Evolutionary conservation across 92 coral and sea anemone genomes (phyloP), one percentile per base, ranked within the genome.

Genomic region (Virgularia gustaviana): DNA sequence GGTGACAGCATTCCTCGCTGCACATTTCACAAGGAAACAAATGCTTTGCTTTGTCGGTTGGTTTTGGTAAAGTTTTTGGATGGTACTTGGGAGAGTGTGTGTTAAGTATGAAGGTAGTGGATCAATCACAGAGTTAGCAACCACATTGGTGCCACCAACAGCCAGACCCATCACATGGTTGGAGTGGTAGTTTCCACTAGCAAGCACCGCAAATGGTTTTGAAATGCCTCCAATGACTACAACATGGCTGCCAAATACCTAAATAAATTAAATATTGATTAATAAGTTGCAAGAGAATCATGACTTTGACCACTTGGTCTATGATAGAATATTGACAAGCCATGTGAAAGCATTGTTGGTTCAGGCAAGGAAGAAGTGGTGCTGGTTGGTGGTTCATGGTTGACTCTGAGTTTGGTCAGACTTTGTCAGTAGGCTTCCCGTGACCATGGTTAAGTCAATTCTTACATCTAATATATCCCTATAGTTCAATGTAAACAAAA

Each of bases 11-110:
- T 83, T 16, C 88, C 90, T 41, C 94, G 81, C 92, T 56, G 87
- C 81, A 73, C 99, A 94, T 1, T 90, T 83, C 57, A 87, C 96
- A 90, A 94, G 80, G 63, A 94, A 94, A 71, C 96, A 89, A 13
- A 79, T 90, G 18, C 85, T 82, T 36, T 73, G 58, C 36, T 85
- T 71, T 49, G 77, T 72, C 24, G 74, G 73, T 0, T 82, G 63
- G 60, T 67, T 43, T 29, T 57, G 79, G 31, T 80, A 70, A 53
- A 83, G 73, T 66, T 71, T 56, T 34, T 68, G 60, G 54, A 68
- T 41, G 2, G 55, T 8, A n/a, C 15, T 57, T 20, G 9, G 33
- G 31, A 91, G 65, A 36, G 82, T 79, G 55, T 85, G 79, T 13
- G n/a, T n/a, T n/a, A n/a, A n/a, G n/a, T 78, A 71, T 2, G 87